Conservation (phyloP, 1,140 invertebrate genomes). For the Amyelois transitella region DNA sequence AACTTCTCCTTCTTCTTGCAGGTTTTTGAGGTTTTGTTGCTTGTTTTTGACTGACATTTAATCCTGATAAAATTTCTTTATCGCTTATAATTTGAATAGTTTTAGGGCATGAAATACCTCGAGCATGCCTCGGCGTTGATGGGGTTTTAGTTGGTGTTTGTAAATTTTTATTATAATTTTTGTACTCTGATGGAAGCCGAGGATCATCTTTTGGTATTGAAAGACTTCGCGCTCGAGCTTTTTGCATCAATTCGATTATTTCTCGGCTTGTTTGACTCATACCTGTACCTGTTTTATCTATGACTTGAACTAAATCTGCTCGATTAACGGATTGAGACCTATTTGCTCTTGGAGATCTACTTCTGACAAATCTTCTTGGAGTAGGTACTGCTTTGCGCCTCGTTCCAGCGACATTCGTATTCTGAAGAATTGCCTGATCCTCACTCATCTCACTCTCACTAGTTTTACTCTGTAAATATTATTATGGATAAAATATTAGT, state of each 20-base stretch:
- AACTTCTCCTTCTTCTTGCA: slow-evolving; percentile 46
- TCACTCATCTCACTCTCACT: slow-evolving; percentile 76
- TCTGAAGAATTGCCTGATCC: slow-evolving; percentile 56
- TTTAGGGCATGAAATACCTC: slow-evolving; percentile 70
- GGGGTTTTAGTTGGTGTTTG: slow-evolving; percentile 69
- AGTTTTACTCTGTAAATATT: slow-evolving; percentile 72
- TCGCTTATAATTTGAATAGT: slow-evolving; percentile 73
- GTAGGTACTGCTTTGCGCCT: slow-evolving; percentile 55
- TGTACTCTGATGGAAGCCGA: slow-evolving; percentile 50
- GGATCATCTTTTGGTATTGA: slow-evolving; percentile 69
- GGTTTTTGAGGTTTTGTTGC: slow-evolving; percentile 30
- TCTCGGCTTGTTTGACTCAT: slow-evolving; percentile 69
- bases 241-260: slow-evolving; percentile 70
- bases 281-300: slow-evolving; percentile 57
- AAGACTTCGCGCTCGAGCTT: slow-evolving; percentile 68
- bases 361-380: slow-evolving; percentile 56
- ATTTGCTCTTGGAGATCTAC: slow-evolving; percentile 59
- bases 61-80: slow-evolving; percentile 72
- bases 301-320: slow-evolving; percentile 35
- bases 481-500: slow-evolving; percentile 54
- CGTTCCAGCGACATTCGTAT: slow-evolving; percentile 31
- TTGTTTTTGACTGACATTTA: slow-evolving; percentile 41
- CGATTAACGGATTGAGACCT: slow-evolving; percentile 62
- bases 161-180: slow-evolving; percentile 46
- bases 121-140: slow-evolving; percentile 44